These are phyloP conservation scores for Phyllostomus hastatus DNA, from an alignment of 2,113 vertebrate genomes.

Conservation along the genomic window DNA sequence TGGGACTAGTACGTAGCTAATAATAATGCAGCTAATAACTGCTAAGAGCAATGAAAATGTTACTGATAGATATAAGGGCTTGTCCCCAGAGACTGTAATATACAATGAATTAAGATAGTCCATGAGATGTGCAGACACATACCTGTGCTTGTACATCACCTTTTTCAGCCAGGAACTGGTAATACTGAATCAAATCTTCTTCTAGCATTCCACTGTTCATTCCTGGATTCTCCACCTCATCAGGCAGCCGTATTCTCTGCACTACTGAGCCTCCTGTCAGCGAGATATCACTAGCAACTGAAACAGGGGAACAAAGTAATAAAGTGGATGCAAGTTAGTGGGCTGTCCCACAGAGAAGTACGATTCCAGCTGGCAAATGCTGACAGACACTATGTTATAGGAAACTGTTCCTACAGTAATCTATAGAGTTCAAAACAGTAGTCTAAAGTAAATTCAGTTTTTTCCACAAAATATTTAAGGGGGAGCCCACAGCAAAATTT, in stretches of 20 bases:
- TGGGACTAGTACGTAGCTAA: neutral
- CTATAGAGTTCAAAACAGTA: neutral
- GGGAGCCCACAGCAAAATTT: neutral
- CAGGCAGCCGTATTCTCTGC: conserved; percentile 94
- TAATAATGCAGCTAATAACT: neutral
- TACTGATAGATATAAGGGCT: neutral
- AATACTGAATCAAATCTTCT: conserved; percentile 98
- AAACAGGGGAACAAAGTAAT: neutral
- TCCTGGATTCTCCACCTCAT: conserved; percentile 96
- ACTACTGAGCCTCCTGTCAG: conserved; percentile 96
- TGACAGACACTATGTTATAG: neutral
- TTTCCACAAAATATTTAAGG: neutral
- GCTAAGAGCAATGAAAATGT: neutral
- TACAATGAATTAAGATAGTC: neutral
- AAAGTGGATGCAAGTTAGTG: neutral
- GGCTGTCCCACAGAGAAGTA: neutral
- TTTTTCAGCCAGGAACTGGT: conserved; percentile 98
- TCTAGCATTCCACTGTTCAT: conserved; percentile 97
- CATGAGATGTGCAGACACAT: neutral
- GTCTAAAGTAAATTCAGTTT: neutral
- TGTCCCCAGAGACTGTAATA: neutral
- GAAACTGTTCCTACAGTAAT: neutral
- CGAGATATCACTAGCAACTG: conserved; percentile 97
- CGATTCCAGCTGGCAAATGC: neutral
- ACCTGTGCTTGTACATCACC: conserved; percentile 99